phyloP scores from a whole-genome alignment of 2,797 vertebrate species.

The Capromys pilorides region DNA sequence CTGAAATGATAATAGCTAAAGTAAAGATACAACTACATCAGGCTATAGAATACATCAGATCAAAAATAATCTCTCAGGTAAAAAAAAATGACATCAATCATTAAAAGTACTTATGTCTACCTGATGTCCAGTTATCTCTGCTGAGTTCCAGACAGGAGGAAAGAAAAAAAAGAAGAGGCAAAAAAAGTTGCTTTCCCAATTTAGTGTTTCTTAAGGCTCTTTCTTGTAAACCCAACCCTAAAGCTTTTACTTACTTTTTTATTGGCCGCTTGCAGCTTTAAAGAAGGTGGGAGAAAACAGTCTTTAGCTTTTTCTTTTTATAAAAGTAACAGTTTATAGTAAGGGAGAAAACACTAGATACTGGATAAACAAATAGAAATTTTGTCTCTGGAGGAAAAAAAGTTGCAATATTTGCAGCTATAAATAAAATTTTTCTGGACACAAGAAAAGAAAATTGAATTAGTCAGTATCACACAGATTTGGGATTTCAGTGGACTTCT shows the following conservation, averaged over 20 bases:
- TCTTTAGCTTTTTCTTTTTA: not conserved
- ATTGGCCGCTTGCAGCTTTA: not conserved
- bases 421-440: conserved; percentile 31
- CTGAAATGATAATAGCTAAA: no score
- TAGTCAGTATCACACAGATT: not conserved
- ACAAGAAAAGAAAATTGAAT: not conserved
- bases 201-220: not conserved
- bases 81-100: no score
- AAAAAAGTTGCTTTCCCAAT: not conserved
- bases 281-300: not conserved
- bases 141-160: not conserved
- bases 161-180: not conserved
- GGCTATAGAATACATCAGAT: no score
- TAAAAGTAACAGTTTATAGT: not conserved
- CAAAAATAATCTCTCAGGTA: no score
- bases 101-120: not conserved
- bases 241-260: not conserved
- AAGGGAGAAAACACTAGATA: not conserved
- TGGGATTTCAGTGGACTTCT: not conserved
- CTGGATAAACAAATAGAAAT: not conserved
- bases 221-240: not conserved
- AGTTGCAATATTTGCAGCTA: not conserved
- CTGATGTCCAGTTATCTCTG: not conserved
- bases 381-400: not conserved
- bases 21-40: no score